phyloP scores from a whole-genome alignment of 2,888 invertebrate species.

The Thymelicus acteon region DNA sequence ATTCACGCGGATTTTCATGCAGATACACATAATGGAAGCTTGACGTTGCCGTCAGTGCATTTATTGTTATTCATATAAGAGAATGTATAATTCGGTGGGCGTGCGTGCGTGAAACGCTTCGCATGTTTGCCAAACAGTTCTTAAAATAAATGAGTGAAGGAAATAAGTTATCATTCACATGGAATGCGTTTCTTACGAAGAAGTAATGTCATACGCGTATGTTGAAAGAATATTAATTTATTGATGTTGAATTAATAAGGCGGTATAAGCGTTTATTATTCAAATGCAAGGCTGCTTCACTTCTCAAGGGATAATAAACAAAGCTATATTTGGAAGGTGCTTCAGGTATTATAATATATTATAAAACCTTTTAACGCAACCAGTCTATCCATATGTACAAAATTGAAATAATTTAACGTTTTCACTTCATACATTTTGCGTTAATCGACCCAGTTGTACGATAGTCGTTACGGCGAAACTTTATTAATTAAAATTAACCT shows the following conservation, averaged over 20 bases:
- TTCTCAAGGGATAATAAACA: conserved; percentile 13
- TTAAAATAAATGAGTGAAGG: conserved; percentile 35
- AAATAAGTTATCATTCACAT: conserved; percentile 36
- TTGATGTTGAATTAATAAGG: conserved; percentile 32
- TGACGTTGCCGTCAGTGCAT: conserved; percentile 28
- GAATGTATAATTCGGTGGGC: conserved; percentile 34
- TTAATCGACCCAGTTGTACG: no score
- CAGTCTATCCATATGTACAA: not conserved
- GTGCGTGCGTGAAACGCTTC: conserved; percentile 33
- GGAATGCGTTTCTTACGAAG: conserved; percentile 37
- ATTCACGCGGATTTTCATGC: conserved; percentile 35
- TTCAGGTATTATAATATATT: not conserved
- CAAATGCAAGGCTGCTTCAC: not conserved
- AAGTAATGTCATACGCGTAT: conserved; percentile 32
- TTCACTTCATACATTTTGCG: not conserved
- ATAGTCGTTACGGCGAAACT: no score
- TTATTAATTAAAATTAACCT: no score
- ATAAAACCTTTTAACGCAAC: not conserved
- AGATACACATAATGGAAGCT: conserved; percentile 25
- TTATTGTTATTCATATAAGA: conserved; percentile 36
- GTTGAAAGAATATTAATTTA: conserved; percentile 35
- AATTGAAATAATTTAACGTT: not conserved
- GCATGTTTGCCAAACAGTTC: conserved; percentile 38
- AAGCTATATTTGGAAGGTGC: conserved; percentile 11
- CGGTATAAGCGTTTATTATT: conserved; percentile 24